A percentile compares a stretch with the other conserved stretches of the same genome.
phyloP scores from a whole-genome alignment of 2,888 invertebrate genomes.

The Diplolepis rosae region DNA sequence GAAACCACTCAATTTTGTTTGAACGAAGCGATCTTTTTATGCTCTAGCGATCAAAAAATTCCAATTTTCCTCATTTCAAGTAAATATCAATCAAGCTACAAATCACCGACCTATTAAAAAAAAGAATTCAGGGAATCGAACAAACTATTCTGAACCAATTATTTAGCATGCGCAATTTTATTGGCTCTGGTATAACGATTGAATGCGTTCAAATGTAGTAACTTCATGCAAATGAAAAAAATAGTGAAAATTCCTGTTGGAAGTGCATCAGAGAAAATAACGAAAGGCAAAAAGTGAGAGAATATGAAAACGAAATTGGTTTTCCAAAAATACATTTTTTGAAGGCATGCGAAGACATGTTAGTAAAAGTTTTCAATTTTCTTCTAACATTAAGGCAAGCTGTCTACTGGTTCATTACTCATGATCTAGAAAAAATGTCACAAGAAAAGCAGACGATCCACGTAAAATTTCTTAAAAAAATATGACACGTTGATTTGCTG shows the following conservation, averaged over 20 bases:
- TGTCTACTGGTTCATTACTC: background rate
- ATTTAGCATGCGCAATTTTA: background rate
- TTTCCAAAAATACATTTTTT: background rate
- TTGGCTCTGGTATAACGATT: background rate
- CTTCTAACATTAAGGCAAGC: background rate
- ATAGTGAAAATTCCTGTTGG: background rate
- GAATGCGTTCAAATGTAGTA: background rate
- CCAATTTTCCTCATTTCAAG: background rate
- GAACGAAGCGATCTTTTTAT: no score
- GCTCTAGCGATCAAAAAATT: no score
- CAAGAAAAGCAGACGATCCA: background rate
- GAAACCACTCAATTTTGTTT: background rate
- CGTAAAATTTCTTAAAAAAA: background rate
- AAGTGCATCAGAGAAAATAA: background rate
- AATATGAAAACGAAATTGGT: constrained; percentile 7
- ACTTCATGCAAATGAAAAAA: background rate
- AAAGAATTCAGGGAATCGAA: background rate
- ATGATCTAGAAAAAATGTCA: constrained; percentile 5
- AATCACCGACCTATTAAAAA: background rate
- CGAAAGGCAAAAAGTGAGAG: background rate
- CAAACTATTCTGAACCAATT: background rate
- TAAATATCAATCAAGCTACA: background rate
- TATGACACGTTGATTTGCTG: background rate
- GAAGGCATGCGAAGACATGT: background rate
- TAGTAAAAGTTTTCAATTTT: constrained; percentile 5